Conservation (phyloP, 2,113 vertebrate genomes). For the Odocoileus virginianus region DNA sequence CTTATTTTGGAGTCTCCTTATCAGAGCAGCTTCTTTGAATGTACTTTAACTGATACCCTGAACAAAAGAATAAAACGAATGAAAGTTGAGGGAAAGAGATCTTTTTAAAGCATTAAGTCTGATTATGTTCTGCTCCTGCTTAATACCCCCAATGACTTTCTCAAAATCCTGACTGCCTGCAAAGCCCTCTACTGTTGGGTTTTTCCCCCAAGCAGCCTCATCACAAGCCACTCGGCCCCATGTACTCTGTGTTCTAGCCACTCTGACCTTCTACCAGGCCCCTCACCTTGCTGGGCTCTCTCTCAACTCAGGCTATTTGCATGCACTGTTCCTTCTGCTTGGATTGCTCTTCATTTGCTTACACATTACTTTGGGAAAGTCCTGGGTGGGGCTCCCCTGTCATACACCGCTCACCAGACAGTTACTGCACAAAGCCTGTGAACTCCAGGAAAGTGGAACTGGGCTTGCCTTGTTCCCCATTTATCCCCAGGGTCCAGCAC, state of each 20-base stretch:
- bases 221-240: not conserved
- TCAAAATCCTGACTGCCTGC: not conserved
- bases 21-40: not conserved
- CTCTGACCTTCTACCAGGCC: not conserved
- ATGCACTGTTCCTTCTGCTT: not conserved
- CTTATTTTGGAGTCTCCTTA: not conserved
- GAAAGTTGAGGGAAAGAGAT: not conserved
- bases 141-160: not conserved
- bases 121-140: not conserved
- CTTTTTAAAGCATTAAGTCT: not conserved
- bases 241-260: not conserved
- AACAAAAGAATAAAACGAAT: not conserved
- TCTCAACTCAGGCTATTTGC: not conserved
- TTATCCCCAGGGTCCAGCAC: not conserved
- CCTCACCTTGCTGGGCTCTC: not conserved
- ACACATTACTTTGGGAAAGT: not conserved
- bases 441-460: not conserved
- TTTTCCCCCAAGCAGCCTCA: not conserved
- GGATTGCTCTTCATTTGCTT: not conserved
- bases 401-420: not conserved
- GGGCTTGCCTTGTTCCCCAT: not conserved
- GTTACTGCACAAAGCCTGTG: not conserved
- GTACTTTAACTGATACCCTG: not conserved
- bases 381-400: not conserved
- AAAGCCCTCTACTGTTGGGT: not conserved